These are phyloP conservation scores for Kradibia gibbosae DNA, from an alignment of 1,140 invertebrate species.

Conservation along the genomic window DNA sequence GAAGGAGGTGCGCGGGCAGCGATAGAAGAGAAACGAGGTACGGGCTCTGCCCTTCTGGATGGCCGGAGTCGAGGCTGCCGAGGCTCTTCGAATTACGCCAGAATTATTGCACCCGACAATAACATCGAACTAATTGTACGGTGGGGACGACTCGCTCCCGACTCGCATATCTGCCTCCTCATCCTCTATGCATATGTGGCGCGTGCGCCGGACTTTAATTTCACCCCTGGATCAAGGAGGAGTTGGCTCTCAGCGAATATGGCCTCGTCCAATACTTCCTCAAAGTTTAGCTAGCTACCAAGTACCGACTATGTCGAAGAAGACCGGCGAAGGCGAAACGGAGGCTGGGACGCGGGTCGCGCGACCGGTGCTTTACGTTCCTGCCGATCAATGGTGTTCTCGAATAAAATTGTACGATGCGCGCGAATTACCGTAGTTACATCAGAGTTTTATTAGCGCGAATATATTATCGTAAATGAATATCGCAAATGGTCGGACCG, in stretches of 20 bases:
- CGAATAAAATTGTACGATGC: neutral
- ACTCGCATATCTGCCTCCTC: neutral
- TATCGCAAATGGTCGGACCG: neutral
- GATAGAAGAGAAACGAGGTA: neutral
- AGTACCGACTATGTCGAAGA: neutral
- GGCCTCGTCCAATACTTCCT: neutral
- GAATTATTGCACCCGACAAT: slow-evolving; percentile 58
- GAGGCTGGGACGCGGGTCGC: neutral
- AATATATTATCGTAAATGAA: neutral
- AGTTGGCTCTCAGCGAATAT: neutral
- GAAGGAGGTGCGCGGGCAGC: neutral
- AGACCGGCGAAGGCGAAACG: neutral
- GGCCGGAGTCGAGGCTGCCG: neutral
- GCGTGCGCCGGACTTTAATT: neutral
- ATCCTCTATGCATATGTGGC: neutral
- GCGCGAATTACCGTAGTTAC: neutral
- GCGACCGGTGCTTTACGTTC: neutral
- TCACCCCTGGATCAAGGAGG: neutral
- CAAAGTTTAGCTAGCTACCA: neutral
- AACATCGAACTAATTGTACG: slow-evolving; percentile 63
- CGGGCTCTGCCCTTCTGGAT: neutral
- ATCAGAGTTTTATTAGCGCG: slow-evolving; percentile 9
- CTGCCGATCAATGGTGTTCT: neutral
- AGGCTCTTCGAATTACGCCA: slow-evolving; percentile 49
- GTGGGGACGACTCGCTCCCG: slow-evolving; percentile 40